Base-by-base conservation (phyloP, 1,140 invertebrate species). In the Pseudomyrmex dendroicus region DNA sequence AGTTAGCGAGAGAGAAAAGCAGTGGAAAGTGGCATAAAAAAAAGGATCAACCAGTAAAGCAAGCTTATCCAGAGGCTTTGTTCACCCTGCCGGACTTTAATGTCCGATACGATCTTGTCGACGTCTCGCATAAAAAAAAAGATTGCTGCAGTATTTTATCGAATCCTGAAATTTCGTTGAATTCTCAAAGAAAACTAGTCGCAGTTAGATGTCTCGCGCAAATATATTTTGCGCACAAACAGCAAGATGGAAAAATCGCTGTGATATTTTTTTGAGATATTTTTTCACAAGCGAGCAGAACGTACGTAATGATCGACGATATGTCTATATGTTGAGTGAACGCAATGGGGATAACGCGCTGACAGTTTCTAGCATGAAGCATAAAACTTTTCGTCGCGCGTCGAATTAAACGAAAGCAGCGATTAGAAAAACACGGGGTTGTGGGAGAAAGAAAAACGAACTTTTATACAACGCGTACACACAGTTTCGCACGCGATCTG, bases 401-500 rank as follows among this genome's bases (percentile, higher is more conserved):
- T 17, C 48, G 15, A 68, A 7, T 68, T 68, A 15, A 13, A 22
- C 10, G 4, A 10, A 15, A 44, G 46, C 20, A 50, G 48, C 25
- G 5, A 10, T 13, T n/a, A n/a, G 46, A 78, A 46, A 15, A 62
- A 78, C 68, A 56, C 2, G 0, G 15, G 25, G 20, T 13, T 8
- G 22, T n/a, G 54, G 12, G 5, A 35, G 35, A 35, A 35, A 56
- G 22, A 12, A 48, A 35, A 50, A 48, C 35, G 4, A 7, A 73
- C 70, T 67, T 35, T 35, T 35, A 35, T 7, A 44, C 66, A 73
- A 73, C 35, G 62, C 13, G 22, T 35, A 35, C 17, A 46, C 62
- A 46, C 25, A 73, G 22, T 82, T 67, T 63, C 15, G 46, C 68
- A 20, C 44, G 54, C 59, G 73, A 87, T 87, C 67, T 67, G 82